phyloP scores from a whole-genome alignment of 2,797 vertebrate genomes.

The Podargus strigoides region DNA sequence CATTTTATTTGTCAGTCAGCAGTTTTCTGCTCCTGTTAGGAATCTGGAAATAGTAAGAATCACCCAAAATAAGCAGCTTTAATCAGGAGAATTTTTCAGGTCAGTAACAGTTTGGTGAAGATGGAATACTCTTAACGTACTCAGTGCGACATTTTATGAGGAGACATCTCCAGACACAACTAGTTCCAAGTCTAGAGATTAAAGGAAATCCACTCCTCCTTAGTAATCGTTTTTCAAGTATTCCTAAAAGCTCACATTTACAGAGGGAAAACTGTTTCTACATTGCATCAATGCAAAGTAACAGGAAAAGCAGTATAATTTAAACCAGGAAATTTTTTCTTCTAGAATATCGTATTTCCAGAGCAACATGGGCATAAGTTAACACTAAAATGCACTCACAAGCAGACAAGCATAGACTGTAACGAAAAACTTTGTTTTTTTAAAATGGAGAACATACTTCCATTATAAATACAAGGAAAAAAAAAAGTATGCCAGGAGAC shows the following conservation, averaged over 20 bases:
- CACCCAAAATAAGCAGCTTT: not conserved
- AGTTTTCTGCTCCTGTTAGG: not conserved
- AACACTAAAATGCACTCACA: not conserved
- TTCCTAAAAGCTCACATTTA: not conserved
- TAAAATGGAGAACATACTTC: not conserved
- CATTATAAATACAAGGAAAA: not conserved
- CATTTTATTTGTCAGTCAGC: not conserved
- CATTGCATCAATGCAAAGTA: not conserved
- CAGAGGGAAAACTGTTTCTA: not conserved
- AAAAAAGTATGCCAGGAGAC: not conserved
- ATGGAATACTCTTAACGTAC: not conserved
- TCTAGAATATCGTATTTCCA: not conserved
- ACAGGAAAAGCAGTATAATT: not conserved
- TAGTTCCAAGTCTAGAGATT: not conserved
- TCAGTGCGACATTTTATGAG: not conserved
- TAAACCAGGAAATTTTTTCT: not conserved
- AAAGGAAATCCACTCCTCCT: not conserved
- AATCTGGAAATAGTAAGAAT: not conserved
- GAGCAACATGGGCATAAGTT: not conserved
- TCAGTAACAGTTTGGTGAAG: not conserved
- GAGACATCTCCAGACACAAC: not conserved
- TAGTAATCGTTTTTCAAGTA: not conserved
- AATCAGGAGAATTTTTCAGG: not conserved
- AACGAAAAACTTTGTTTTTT: not conserved
- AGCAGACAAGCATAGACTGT: not conserved